These are phyloP conservation scores for Montipora sp. DNA, from an alignment of 64 coral and sea anemone species.

Conservation along the genomic window DNA sequence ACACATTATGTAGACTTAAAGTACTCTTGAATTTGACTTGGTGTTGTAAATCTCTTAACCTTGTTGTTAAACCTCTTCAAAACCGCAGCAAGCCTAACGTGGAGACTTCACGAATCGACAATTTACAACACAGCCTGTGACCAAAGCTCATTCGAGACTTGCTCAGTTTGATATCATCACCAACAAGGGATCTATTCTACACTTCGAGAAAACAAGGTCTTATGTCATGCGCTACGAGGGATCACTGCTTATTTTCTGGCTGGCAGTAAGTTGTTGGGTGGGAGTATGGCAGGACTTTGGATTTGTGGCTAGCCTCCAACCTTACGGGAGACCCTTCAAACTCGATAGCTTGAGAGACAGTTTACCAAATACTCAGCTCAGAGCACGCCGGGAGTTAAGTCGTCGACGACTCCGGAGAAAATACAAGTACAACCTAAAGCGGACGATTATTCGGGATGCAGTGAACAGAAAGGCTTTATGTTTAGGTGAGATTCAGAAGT, in stretches of 20 bases:
- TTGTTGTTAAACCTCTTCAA: conserved; percentile 79
- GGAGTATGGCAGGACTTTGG: conserved; percentile 69
- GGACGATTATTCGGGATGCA: conserved; percentile 70
- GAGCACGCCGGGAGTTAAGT: conserved; percentile 61
- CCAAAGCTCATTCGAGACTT: not conserved
- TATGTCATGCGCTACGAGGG: not conserved
- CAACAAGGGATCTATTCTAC: not conserved
- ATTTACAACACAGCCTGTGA: conserved; percentile 21
- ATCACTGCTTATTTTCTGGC: conserved; percentile 17
- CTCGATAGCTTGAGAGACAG: conserved; percentile 86
- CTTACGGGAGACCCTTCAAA: conserved; percentile 80
- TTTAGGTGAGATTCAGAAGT: conserved; percentile 75
- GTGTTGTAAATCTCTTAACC: conserved; percentile 68
- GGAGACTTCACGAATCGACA: conserved; percentile 58
- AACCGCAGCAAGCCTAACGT: conserved; percentile 59
- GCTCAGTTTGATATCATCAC: not conserved
- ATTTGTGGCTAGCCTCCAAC: conserved; percentile 50
- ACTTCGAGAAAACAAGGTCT: not conserved
- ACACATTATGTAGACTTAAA: conserved; percentile 53
- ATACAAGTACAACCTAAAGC: conserved; percentile 80
- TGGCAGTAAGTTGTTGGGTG: conserved; percentile 55
- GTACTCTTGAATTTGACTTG: conserved; percentile 35
- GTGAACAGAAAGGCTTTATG: conserved; percentile 73
- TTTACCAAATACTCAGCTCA: conserved; percentile 60
- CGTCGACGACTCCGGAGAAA: conserved; percentile 70